Evolutionary conservation across 2,888 invertebrate species (phyloP).

Genomic region (Philaethria dido): DNA sequence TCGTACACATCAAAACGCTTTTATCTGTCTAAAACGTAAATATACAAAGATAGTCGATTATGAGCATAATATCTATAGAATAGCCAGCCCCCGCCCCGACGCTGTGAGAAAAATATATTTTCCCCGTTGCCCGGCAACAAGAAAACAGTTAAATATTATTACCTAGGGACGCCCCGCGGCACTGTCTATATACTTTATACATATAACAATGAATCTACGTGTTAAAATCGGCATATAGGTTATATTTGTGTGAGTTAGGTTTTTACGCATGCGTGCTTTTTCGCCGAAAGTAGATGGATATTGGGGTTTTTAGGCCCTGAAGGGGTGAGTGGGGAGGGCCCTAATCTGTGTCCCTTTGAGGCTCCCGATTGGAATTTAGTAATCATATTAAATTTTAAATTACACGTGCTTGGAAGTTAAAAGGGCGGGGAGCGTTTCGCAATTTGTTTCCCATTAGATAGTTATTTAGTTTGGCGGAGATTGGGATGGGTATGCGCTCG

Average conservation of each 20-base stretch:
- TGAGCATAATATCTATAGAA: slow-evolving; percentile 41
- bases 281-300: slow-evolving; percentile 77
- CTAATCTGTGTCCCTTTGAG: slow-evolving; percentile 82
- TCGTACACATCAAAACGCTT: background rate
- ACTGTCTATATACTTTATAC: slow-evolving; percentile 56
- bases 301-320: slow-evolving; percentile 77
- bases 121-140: slow-evolving; percentile 74
- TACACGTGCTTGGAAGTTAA: slow-evolving; percentile 76
- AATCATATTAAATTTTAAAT: slow-evolving; percentile 84
- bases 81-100: slow-evolving; percentile 45
- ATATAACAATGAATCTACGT: slow-evolving; percentile 51
- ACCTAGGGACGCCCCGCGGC: slow-evolving; percentile 62
- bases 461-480: slow-evolving; percentile 53
- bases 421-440: slow-evolving; percentile 60
- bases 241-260: slow-evolving; percentile 71
- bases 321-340: slow-evolving; percentile 63
- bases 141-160: slow-evolving; percentile 72
- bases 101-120: slow-evolving; percentile 67
- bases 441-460: slow-evolving; percentile 78
- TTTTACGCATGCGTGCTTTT: slow-evolving; percentile 82
- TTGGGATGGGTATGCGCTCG: slow-evolving; percentile 35
- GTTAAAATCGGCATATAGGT: slow-evolving; percentile 68
- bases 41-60: slow-evolving; percentile 40
- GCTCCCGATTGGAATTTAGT: slow-evolving; percentile 81
- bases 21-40: slow-evolving; percentile 7